A percentile compares a stretch with the other conserved stretches of the same genome.
Evolutionary conservation across 1,140 invertebrate species (phyloP).

Genomic region (Drosophila pachea): DNA sequence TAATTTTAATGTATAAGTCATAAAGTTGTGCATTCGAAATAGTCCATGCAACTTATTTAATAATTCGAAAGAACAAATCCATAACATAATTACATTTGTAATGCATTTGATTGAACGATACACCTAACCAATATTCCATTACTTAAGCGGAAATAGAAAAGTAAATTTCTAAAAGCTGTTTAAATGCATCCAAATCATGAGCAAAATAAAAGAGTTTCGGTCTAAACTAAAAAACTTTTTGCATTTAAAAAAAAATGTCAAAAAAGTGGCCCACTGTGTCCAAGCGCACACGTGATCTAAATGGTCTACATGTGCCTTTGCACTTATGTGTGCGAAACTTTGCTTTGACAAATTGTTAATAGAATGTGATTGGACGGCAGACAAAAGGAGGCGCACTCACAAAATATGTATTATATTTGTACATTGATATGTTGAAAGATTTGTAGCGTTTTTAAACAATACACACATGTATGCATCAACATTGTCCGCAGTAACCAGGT

Average conservation of each 20-base stretch:
- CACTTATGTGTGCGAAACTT: background rate
- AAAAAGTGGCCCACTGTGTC: background rate
- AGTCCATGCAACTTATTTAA: slow-evolving; percentile 41
- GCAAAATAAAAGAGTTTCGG: slow-evolving; percentile 63
- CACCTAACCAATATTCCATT: slow-evolving; percentile 26
- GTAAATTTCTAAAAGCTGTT: slow-evolving; percentile 23
- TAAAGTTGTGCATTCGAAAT: slow-evolving; percentile 27
- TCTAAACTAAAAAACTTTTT: no score
- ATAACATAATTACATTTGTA: slow-evolving; percentile 18
- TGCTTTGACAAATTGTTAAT: no score
- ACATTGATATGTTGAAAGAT: no score
- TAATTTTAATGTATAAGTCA: slow-evolving; percentile 63
- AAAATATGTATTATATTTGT: background rate
- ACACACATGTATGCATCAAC: no score
- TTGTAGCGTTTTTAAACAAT: no score
- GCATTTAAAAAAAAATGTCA: no score
- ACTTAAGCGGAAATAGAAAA: slow-evolving; percentile 17
- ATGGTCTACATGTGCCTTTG: slow-evolving; percentile 21
- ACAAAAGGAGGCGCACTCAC: slow-evolving; percentile 8
- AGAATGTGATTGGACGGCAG: no score
- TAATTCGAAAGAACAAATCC: slow-evolving; percentile 51
- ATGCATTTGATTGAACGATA: slow-evolving; percentile 56
- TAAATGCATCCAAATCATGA: slow-evolving; percentile 62
- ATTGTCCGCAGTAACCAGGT: slow-evolving; percentile 32
- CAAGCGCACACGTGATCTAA: slow-evolving; percentile 25